These are phyloP conservation scores for Serranus cabrilla DNA, from an alignment of 2,797 vertebrate species.

Conservation along the genomic window DNA sequence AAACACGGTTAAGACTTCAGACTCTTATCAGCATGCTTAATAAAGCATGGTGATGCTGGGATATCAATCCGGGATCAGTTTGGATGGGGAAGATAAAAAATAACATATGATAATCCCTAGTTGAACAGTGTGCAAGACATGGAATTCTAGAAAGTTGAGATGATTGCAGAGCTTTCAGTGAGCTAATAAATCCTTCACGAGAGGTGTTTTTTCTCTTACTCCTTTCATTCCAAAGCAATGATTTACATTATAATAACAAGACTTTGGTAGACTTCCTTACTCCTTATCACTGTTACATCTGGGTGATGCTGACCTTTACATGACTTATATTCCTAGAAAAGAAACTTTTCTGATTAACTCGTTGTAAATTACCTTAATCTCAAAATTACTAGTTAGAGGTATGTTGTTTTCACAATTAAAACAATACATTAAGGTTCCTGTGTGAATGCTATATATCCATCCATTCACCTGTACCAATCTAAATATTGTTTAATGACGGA, in stretches of 20 bases:
- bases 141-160: constrained; percentile 37
- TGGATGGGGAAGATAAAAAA: constrained; percentile 46
- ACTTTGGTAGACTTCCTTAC: constrained; percentile 39
- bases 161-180: constrained; percentile 61
- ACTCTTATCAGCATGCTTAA: constrained; percentile 81
- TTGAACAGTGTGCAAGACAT: constrained; percentile 23
- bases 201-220: constrained; percentile 60
- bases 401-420: not conserved
- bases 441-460: not conserved
- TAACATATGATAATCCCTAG: constrained; percentile 42
- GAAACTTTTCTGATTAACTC: constrained; percentile 30
- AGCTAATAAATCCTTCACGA: constrained; percentile 70
- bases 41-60: constrained; percentile 73
- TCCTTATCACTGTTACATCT: constrained; percentile 62
- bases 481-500: not conserved
- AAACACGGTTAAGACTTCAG: constrained; percentile 71
- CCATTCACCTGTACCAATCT: no score
- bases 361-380: not conserved
- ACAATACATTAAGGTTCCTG: not conserved
- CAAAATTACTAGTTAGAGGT: not conserved
- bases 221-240: constrained; percentile 64
- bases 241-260: constrained; percentile 73
- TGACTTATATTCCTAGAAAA: constrained; percentile 42
- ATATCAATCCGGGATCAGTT: constrained; percentile 70
- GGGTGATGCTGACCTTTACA: constrained; percentile 55